A percentile compares a stretch with the other conserved stretches of the same genome.
phyloP scores from a whole-genome alignment of 2,797 vertebrate species.

The Acipenser ruthenus region DNA sequence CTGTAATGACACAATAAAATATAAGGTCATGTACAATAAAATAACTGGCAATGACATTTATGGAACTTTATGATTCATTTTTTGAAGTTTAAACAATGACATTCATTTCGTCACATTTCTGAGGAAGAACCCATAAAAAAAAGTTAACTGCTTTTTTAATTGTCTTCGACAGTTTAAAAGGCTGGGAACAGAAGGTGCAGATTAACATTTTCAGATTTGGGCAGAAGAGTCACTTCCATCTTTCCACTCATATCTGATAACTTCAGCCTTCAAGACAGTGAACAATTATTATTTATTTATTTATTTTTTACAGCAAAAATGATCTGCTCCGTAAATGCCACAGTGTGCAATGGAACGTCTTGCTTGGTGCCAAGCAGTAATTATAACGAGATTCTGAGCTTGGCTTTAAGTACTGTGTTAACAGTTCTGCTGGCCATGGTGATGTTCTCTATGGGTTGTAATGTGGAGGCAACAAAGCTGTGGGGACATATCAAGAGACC shows the following conservation, averaged over 20 bases:
- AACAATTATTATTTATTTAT: not conserved
- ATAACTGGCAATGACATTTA: conserved; percentile 39
- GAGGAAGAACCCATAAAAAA: conserved; percentile 60
- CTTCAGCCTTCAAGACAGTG: conserved; percentile 16
- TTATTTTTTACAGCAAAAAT: too few species aligned
- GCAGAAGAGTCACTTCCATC: not conserved
- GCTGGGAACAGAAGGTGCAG: not conserved
- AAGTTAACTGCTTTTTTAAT: conserved; percentile 57
- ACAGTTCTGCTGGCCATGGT: conserved; percentile 83
- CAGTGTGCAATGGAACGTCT: conserved; percentile 61
- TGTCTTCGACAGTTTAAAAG: not conserved
- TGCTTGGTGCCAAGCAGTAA: conserved; percentile 53
- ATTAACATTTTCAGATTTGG: not conserved
- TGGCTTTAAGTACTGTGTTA: conserved; percentile 65
- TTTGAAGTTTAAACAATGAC: conserved; percentile 26
- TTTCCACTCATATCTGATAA: not conserved
- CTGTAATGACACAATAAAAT: conserved; percentile 47
- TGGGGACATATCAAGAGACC: conserved; percentile 72
- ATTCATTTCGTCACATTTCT: conserved; percentile 31
- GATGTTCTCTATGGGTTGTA: conserved; percentile 98
- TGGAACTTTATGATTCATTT: conserved; percentile 22
- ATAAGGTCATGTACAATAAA: conserved; percentile 42
- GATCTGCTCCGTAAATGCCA: conserved; percentile 53
- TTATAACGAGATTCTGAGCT: conserved; percentile 56
- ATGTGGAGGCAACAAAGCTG: conserved; percentile 73